A percentile compares a stretch with the other conserved stretches of the same genome.
phyloP scores from a whole-genome alignment of 2,797 vertebrate species.

The Phoxinus dragarum region DNA sequence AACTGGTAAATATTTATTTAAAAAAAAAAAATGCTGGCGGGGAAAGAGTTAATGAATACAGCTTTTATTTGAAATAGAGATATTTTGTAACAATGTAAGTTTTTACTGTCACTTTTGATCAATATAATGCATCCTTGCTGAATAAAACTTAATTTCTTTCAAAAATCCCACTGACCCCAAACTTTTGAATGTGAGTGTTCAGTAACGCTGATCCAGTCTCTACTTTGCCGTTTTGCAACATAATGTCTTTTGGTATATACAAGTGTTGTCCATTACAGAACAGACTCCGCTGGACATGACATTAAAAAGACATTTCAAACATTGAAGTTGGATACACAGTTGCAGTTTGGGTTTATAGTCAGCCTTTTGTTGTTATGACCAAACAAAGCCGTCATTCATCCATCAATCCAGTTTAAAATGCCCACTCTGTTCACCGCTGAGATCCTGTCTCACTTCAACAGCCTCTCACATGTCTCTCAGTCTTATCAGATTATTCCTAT shows the following conservation, averaged over 20 bases:
- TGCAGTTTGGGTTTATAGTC: not conserved
- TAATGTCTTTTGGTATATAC: not conserved
- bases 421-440: not conserved
- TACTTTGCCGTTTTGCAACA: constrained; percentile 1
- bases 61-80: not conserved
- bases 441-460: constrained; percentile 9
- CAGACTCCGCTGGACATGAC: not conserved
- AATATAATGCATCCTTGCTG: not conserved
- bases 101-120: not conserved
- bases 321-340: not conserved
- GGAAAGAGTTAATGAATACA: too few relatives aligned
- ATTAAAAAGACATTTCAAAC: not conserved
- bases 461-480: not conserved
- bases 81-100: not conserved
- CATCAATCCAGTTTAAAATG: constrained; percentile 9
- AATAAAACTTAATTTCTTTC: not conserved
- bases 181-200: not conserved
- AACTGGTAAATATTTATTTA: rapidly evolving
- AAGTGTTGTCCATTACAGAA: not conserved
- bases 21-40: not conserved
- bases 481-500: not conserved
- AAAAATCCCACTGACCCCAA: not conserved
- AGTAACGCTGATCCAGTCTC: not conserved
- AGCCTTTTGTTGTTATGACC: not conserved
- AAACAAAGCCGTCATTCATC: constrained; percentile 10